These are phyloP conservation scores for Monopterus albus DNA, from an alignment of 2,113 vertebrate genomes.

Conservation along the genomic window DNA sequence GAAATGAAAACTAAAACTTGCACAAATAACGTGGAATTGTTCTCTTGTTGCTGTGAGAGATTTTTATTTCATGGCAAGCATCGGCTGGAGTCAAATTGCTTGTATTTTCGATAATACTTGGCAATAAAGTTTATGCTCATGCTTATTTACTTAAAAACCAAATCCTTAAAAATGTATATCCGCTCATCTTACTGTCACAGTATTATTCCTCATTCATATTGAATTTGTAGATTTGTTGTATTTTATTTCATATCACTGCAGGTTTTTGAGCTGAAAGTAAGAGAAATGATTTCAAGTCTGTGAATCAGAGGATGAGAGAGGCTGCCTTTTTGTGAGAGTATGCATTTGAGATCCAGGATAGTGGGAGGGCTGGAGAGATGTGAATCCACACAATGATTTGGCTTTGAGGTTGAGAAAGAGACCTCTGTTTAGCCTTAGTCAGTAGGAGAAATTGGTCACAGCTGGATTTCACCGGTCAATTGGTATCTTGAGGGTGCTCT, in stretches of 20 bases:
- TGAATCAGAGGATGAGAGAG: slow-evolving; percentile 42
- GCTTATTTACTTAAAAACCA: too few relatives aligned
- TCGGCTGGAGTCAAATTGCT: too few relatives aligned
- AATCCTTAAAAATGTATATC: not conserved
- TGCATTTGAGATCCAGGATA: slow-evolving; percentile 52
- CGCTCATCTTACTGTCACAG: not conserved
- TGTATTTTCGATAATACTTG: too few relatives aligned
- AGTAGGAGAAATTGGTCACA: slow-evolving; percentile 64
- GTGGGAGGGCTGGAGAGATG: slow-evolving; percentile 39
- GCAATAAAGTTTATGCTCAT: too few relatives aligned
- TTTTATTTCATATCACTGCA: slow-evolving; percentile 47
- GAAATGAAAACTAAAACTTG: slow-evolving; percentile 25
- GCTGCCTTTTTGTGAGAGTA: slow-evolving; percentile 53
- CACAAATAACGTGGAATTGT: not conserved
- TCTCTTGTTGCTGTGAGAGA: not conserved
- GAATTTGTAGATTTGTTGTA: slow-evolving; percentile 16
- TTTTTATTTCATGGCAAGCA: not conserved
- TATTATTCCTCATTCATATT: slow-evolving; percentile 17
- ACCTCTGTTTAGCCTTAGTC: slow-evolving; percentile 66
- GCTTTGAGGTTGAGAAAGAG: slow-evolving; percentile 52
- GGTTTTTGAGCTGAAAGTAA: slow-evolving; percentile 52
- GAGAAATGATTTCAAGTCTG: slow-evolving; percentile 48
- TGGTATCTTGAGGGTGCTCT: slow-evolving; percentile 34
- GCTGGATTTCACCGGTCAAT: slow-evolving; percentile 59
- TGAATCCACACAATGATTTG: slow-evolving; percentile 66